Evolutionary conservation across 2,797 vertebrate species (phyloP), one percentile per base, ranked within the genome.

Genomic region (Peromyscus aztecus): DNA sequence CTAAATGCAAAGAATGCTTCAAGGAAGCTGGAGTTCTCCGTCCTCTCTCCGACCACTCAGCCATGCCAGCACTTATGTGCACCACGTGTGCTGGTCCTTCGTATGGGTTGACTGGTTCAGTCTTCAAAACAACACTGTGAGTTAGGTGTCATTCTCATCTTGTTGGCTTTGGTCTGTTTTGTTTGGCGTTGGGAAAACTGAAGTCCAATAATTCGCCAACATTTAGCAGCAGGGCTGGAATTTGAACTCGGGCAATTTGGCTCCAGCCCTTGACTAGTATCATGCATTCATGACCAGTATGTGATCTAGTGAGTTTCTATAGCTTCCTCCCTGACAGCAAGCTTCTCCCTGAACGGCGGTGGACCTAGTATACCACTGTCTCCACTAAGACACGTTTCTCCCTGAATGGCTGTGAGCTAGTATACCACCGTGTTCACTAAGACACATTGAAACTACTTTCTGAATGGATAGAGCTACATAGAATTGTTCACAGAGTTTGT

Each of bases 201-300:
- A 95, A 65, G 71, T 55, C 89, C 65, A 69, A 27, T 85, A 63
- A 92, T 85, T 61, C 61, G 29, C 78, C 16, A 31, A 6, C 76
- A 29, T 76, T 78, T 67, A 73, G 63, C 40, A 59, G 89, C 69
- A 91, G 40, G 89, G 19, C 17, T 97, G 29, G 63, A 69, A 95
- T 76, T 9, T 23, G 63, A 96, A 95, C 43, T 11, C 57, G 52
- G 49, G 59, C 37, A 77, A 24, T 69, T 29, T 89, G 82, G 61
- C 29, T 90, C 6, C 1, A 12, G 76, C 6, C 2, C 63, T 9
- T 10, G 9, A 6, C 34, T 1, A 8, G 43, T n/a, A 43, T 69
- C 31, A 12, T 73, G 40, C 24, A 43, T 88, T 31, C 52, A 34
- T 40, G 65, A n/a, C 40, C 52, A 80, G 80, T 61, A n/a, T 43